phyloP scores from a whole-genome alignment of 2,888 invertebrate species.

The Tenthredo livida region DNA sequence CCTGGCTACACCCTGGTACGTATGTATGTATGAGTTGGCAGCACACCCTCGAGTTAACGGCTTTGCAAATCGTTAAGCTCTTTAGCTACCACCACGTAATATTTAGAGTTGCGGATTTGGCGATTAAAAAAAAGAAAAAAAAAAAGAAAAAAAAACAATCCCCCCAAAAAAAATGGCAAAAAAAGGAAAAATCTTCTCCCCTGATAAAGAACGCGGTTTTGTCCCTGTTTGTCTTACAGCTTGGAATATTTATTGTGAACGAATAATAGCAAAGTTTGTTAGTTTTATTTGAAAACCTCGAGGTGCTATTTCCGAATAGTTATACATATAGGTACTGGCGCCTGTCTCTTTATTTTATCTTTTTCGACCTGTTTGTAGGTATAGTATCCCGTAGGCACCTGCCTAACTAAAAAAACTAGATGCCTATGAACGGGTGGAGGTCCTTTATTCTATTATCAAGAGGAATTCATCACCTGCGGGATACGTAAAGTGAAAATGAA shows the following conservation, averaged over 20 bases:
- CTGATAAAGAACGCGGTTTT: not conserved
- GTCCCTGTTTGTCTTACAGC: not conserved
- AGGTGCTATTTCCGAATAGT: not conserved
- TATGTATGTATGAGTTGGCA: not conserved
- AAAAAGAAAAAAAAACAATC: not conserved
- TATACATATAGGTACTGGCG: not conserved
- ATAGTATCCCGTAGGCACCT: not conserved
- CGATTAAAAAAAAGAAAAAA: not conserved
- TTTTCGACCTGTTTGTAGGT: not conserved
- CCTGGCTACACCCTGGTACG: not conserved
- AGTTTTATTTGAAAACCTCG: not conserved
- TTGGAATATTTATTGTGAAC: not conserved
- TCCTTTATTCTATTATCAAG: not conserved
- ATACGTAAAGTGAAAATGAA: not conserved
- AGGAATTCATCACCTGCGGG: slow-evolving; percentile 10
- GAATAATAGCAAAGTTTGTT: not conserved
- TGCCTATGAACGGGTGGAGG: not conserved
- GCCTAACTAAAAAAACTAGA: slow-evolving; percentile 8
- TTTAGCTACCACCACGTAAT: slow-evolving; percentile 26
- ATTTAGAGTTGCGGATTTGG: slow-evolving; percentile 19
- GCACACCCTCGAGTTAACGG: slow-evolving; percentile 33
- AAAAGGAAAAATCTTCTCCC: not conserved
- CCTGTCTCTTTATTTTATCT: not conserved
- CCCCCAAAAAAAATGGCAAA: not conserved
- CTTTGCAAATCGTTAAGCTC: slow-evolving; percentile 43